phyloP scores from a whole-genome alignment of 2,797 vertebrate genomes.

The Taenioides sp. region DNA sequence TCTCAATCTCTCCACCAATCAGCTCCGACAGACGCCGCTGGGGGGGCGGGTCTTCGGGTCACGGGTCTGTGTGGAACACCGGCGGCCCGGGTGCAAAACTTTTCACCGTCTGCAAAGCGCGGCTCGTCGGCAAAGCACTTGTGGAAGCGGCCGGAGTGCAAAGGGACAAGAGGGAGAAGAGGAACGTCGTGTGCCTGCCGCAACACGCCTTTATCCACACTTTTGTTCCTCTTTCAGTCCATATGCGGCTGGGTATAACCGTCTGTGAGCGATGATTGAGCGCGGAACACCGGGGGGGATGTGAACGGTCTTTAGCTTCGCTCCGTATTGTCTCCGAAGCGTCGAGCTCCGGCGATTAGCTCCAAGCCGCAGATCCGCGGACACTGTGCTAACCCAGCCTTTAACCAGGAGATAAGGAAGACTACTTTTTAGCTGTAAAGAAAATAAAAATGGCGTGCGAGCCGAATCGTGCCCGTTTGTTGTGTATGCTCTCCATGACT shows the following conservation, averaged over 20 bases:
- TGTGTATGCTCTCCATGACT: conserved; percentile 94
- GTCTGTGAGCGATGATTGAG: not conserved
- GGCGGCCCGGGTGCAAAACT: conserved; percentile 95
- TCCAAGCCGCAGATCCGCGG: conserved; percentile 12
- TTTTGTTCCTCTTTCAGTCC: not conserved
- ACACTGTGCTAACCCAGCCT: conserved; percentile 31
- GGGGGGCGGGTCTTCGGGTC: not conserved
- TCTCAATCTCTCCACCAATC: conserved; percentile 46
- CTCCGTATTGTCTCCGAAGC: conserved; percentile 54
- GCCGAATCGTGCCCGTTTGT: conserved; percentile 85
- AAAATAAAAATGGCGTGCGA: conserved; percentile 80
- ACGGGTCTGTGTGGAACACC: conserved; percentile 95
- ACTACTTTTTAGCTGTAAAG: conserved; percentile 11
- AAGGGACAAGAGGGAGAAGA: not conserved
- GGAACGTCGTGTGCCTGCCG: not conserved
- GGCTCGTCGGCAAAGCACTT: conserved; percentile 50
- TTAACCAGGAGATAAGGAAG: not conserved
- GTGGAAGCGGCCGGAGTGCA: conserved; percentile 2
- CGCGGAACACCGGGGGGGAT: not conserved
- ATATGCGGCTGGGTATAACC: not conserved
- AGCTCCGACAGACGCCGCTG: not conserved
- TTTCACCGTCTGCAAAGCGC: conserved; percentile 90
- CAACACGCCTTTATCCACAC: not conserved
- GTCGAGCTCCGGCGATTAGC: conserved; percentile 45
- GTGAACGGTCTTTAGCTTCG: conserved; percentile 24